A percentile compares a stretch with the other conserved stretches of the same genome.
These are phyloP conservation scores for Syritta pipiens DNA, from an alignment of 2,888 invertebrate genomes.

Conservation along the genomic window DNA sequence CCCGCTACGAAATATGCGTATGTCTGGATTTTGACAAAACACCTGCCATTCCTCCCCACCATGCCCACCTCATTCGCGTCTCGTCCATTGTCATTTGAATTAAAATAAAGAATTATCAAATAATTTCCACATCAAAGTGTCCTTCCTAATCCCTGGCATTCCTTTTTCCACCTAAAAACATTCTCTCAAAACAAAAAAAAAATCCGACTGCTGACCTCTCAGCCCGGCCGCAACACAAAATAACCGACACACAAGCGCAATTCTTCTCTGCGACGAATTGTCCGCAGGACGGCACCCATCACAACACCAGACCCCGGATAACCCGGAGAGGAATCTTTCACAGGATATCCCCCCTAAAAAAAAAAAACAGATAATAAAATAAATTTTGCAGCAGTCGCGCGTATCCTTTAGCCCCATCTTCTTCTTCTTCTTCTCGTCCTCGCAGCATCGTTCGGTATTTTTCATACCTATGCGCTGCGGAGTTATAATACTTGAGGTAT, in stretches of 20 bases:
- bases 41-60: too few species aligned
- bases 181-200: neutral
- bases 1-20: too few species aligned
- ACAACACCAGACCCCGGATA: conserved; percentile 31
- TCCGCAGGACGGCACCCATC: conserved; percentile 63
- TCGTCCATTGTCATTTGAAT: neutral
- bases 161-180: too few species aligned
- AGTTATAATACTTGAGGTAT: conserved; percentile 68
- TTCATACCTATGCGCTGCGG: conserved; percentile 54
- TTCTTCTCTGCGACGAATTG: conserved; percentile 60
- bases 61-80: neutral
- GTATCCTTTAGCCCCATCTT: conserved; percentile 23
- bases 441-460: conserved; percentile 10
- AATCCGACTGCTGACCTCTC: conserved; percentile 14
- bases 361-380: conserved; percentile 26
- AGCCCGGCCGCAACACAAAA: conserved; percentile 34
- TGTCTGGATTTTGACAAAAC: too few species aligned
- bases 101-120: conserved; percentile 5
- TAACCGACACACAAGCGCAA: conserved; percentile 43
- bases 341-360: neutral
- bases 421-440: neutral
- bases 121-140: conserved; percentile 21
- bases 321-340: conserved; percentile 20
- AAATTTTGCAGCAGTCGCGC: conserved; percentile 44
- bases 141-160: too few species aligned